Evolutionary conservation across 2,888 invertebrate species (phyloP), one percentile per base, ranked within the genome.

Genomic region (Mythimna albipuncta): DNA sequence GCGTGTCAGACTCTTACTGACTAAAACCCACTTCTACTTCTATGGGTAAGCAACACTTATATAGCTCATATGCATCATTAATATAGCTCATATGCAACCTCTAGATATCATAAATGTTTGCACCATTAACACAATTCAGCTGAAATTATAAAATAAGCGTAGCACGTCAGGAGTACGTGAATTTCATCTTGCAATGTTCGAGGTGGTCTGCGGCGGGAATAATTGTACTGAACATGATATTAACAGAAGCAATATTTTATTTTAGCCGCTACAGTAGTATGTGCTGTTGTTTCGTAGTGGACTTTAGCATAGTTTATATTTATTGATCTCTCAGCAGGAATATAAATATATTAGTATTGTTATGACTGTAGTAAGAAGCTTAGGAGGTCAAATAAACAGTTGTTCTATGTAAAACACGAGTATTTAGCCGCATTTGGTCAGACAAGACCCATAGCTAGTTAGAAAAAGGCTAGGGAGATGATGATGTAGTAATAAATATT

Each of bases 121-220:
- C 26, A 26, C 26, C 26, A 26, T 26, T 26, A 26, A 26, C 26
- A 26, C 19, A 4, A 3, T 66, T 59, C 58, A 66, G 38, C 35
- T 74, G 47, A 66, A n/a, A 54, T 32, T 13, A 41, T 38, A 19
- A 68, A 73, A 66, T 54, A 74, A 38, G 16, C 21, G 41, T 44
- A 16, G 32, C 44, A 58, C 38, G 52, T 54, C 69, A 57, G 38
- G 47, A 54, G 35, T 79, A 75, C 52, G 58, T 55, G 50, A 66
- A 66, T 55, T 72, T 26, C 52, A 66, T 66, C 16, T 19, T 52
- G 32, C 26, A 69, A 64, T 32, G 52, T 32, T 44, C 5, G 0
- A 63, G 10, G 26, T 41, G 19, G 38, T 44, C 5, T 58, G 50
- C 63, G 52, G 69, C 59, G 58, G 5, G 50, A 65, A 80, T 73